Evolutionary conservation across 1,140 invertebrate species (phyloP).

Genomic region (Achatina immaculata): DNA sequence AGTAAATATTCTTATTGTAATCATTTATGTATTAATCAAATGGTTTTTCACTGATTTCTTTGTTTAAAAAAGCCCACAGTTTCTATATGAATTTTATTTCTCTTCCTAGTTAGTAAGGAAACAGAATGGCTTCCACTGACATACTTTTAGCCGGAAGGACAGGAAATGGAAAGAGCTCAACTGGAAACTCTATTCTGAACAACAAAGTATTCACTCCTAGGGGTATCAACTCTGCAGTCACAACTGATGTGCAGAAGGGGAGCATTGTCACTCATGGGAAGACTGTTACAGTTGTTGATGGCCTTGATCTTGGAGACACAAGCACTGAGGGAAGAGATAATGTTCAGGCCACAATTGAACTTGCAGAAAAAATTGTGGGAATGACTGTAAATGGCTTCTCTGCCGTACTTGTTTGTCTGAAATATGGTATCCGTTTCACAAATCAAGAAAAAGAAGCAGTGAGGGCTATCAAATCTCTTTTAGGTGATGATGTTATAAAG

Average conservation of each 20-base stretch:
- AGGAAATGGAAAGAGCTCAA: conserved; percentile 23
- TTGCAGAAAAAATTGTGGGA: neutral
- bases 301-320: neutral
- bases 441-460: neutral
- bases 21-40: too few species aligned
- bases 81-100: too few species aligned
- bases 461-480: neutral
- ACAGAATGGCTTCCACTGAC: neutral
- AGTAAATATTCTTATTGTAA: too few species aligned
- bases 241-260: neutral
- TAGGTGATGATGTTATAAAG: neutral
- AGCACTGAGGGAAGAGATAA: neutral
- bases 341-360: neutral
- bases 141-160: conserved; percentile 13
- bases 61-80: too few species aligned
- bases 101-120: too few species aligned
- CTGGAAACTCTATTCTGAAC: neutral
- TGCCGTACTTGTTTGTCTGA: conserved; percentile 43
- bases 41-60: too few species aligned
- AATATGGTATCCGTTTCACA: conserved; percentile 56
- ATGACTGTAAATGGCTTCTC: neutral
- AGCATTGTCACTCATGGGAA: neutral
- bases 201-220: neutral
- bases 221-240: conserved; percentile 35
- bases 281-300: neutral